Evolutionary conservation across 2,888 invertebrate genomes (phyloP), one percentile per base, ranked within the genome.

Genomic region (Plagiodera versicolora): DNA sequence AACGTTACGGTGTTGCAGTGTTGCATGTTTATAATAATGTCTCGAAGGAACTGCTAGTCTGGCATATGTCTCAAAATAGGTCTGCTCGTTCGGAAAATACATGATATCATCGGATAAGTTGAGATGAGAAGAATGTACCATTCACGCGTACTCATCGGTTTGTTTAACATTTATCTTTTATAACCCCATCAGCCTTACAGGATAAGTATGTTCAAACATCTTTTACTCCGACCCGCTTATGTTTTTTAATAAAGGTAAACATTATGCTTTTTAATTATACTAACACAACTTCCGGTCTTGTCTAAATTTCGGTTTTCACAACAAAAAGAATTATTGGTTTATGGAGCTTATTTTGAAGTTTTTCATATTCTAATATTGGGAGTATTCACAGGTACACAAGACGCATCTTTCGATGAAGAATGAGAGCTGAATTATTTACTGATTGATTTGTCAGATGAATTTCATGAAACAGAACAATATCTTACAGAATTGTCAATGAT

Each of bases 11-110:
- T 32, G 32, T 11, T 32, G 32, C 11, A 11, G 32, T 32, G 11
- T 32, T 3, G 24, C 11, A 32, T 58, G 58, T 58, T 58, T 58
- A 58, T 35, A 48, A 20, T 32, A 48, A 20, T 32, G 18, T 58
- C 47, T 52, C 46, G 53, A 47, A 47, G 19, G 46, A 58, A 49
- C 20, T 17, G 52, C 47, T 35, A 17, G 48, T 58, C 58, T 58
- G 52, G 52, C 49, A 48, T 58, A 20, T 53, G 39, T 58, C 53
- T 52, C 58, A 39, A 39, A 39, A 39, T n/a, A 39, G 14, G 39
- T 39, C 39, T 39, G 14, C 14, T 39, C 39, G 39, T 39, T 39
- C 39, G 14, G 14, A 39, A 39, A 39, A 39, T 39, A 14, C 39
- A 39, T 39, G 32, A 20, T 47, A 47, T 56, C 47, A 19, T 32